Base-by-base conservation (phyloP, 2,888 invertebrate species). In the Ryuthela nishihirai region DNA sequence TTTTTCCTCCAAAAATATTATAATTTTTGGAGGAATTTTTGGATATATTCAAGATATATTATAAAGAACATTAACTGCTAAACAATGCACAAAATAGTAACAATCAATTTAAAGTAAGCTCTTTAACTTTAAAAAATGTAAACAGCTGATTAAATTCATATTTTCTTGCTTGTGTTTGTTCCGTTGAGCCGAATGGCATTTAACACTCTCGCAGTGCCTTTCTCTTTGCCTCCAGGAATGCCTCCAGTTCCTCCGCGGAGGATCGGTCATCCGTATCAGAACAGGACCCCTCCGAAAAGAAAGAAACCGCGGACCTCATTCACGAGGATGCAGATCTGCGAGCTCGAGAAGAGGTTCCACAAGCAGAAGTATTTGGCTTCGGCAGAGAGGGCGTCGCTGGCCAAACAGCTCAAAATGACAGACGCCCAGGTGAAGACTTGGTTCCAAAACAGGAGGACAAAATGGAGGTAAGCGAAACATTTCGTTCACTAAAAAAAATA, bases 341-440 rank as follows among this genome's bases (percentile, higher is more conserved):
- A 94, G 74, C 75, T 94, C 69, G 98, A 99, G 78, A 97, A 95
- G 75, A 80, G 97, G 69, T 99, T 99, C 78, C 92, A 94, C 77
- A 92, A 95, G 73, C 98, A 99, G 78, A 99, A 99, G 77, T 99
- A 99, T 76, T 78, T 99, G 67, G 98, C 98, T 5, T 97, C 97
- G 0, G 95, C 95, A 0, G 98, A 99, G 74, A 78, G 98, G 42
- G 95, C 97, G 0, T 87, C 92, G 0, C 77, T 99, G 49, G 98
- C 98, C 45, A 92, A 95, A 74, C 88, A 89, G 1, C 80, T 99
- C 67, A 95, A 97, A 78, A 99, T 99, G 98, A 98, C 97, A 4
- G 98, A 99, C 75, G 97, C 97, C 0, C 98, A 98, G 76, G 94
- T 94, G 67, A 94, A 94, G 77, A 98, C 98, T 64, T 98, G 98